Percentiles rank a stretch among this genome's conserved stretches.
Evolutionary conservation across 1,140 invertebrate species (phyloP).

Genomic region (Drosophila malerkotliana): DNA sequence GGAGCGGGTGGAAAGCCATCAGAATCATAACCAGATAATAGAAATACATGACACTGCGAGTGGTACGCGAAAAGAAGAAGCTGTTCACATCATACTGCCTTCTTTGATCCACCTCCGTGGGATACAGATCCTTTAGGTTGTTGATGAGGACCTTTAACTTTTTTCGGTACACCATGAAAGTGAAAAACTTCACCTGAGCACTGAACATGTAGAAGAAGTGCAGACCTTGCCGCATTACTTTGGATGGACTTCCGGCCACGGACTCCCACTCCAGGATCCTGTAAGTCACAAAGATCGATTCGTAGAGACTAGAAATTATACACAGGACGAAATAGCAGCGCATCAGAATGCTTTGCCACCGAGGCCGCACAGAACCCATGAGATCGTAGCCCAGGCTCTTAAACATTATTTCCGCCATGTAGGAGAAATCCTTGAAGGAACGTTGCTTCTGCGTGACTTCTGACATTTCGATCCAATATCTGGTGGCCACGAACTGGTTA

Average conservation of each 20-base stretch:
- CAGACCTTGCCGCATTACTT: constrained; percentile 43
- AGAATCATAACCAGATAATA: constrained; percentile 27
- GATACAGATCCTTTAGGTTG: constrained; percentile 28
- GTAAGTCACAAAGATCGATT: constrained; percentile 27
- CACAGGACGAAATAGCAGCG: constrained; percentile 24
- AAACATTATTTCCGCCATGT: constrained; percentile 46
- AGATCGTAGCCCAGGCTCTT: constrained; percentile 54
- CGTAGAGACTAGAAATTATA: constrained; percentile 32
- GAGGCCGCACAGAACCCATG: constrained; percentile 24
- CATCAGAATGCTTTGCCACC: constrained; percentile 25
- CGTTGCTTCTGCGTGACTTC: constrained; percentile 3
- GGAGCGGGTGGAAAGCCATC: constrained; percentile 19
- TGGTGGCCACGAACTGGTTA: constrained; percentile 20
- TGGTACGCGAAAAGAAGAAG: constrained; percentile 30
- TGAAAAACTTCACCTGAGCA: constrained; percentile 34
- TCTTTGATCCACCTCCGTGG: neutral
- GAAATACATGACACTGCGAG: constrained; percentile 24
- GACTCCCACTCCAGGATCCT: constrained; percentile 37
- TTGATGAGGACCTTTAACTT: neutral
- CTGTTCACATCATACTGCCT: constrained; percentile 26
- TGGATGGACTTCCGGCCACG: constrained; percentile 26
- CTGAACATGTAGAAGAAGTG: constrained; percentile 47
- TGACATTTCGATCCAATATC: constrained; percentile 15
- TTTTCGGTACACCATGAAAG: neutral
- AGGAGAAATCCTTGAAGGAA: constrained; percentile 51